Evolutionary conservation across 2,888 invertebrate species (phyloP).

Genomic region (Vannuccia rotundouncinata): DNA sequence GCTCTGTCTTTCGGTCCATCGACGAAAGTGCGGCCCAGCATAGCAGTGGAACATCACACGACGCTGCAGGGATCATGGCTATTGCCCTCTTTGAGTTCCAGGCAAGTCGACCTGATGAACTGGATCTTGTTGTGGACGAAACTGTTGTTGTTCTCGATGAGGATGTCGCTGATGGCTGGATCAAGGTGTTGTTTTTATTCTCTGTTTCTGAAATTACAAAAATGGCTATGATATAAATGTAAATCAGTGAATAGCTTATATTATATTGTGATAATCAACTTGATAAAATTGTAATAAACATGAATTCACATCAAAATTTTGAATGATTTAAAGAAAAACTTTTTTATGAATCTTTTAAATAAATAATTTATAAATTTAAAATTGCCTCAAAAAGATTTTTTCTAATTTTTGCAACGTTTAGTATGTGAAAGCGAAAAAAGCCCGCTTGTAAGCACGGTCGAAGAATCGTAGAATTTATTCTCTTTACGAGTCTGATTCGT

Average conservation of each 20-base stretch:
- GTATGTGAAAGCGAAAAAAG: neutral
- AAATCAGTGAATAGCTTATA: too few relatives aligned
- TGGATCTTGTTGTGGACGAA: constrained; percentile 34
- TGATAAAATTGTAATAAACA: too few relatives aligned
- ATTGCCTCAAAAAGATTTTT: neutral
- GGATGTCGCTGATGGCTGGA: constrained; percentile 28
- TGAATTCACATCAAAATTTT: too few relatives aligned
- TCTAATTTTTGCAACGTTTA: neutral
- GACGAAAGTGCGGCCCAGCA: too few relatives aligned
- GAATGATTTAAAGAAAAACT: too few relatives aligned
- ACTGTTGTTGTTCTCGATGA: constrained; percentile 8
- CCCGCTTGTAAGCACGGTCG: too few relatives aligned
- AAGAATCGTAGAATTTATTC: too few relatives aligned
- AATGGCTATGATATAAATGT: neutral
- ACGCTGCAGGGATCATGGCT: neutral
- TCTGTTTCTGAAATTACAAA: neutral
- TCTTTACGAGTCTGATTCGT: too few relatives aligned
- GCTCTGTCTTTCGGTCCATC: too few relatives aligned
- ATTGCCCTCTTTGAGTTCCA: constrained; percentile 32
- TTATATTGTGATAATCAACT: too few relatives aligned
- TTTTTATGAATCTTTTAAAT: neutral
- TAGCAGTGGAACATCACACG: too few relatives aligned
- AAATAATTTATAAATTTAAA: neutral
- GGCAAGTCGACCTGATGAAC: constrained; percentile 27
- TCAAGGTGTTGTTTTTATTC: neutral